Base-by-base conservation (phyloP, 2,888 invertebrate species). In the Ditylenchus weischeri region DNA sequence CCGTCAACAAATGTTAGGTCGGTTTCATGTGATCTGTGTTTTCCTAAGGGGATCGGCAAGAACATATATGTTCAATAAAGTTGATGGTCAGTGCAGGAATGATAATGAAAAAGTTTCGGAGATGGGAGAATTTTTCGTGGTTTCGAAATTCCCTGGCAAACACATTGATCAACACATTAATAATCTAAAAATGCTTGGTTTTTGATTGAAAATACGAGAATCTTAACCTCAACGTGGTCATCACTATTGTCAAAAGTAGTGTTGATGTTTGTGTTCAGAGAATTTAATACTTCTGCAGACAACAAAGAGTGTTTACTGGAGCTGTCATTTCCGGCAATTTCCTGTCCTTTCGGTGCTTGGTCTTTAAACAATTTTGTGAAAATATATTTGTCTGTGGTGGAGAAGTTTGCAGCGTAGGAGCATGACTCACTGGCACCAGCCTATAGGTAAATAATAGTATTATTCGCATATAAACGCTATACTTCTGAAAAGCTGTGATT, bases 401-500 rank as follows among this genome's bases (percentile, higher is more conserved):
- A 87, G 84, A 93, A 95, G n/a, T 91, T 89, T 50, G 92, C 90
- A 0, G 93, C 91, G 83, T 91, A 90, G 10, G 92, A 90, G 81
- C 92, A 90, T 76, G 92, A 92, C 83, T 94, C 91, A 57, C 93
- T 87, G 6, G 93, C 92, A 21, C 95, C 96, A 0, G 94, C 92
- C 43, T 43, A 43, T 6, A 43, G 11, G 2, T 15, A 43, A 15
- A 43, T 43, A 43, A 43, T 8, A 8, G 43, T 43, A 3, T 43
- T 43, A 29, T 29, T 29, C 5, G 29, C 29, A 29, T 29, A 2
- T 29, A 5, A 29, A 5, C 2, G 5, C 29, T 29, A 29, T 29
- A 29, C 5, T 29, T 5, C 3, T 5, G 2, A 29, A 29, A 29
- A 29, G 29, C 29, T 29, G 29, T 29, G 13, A 10, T 43, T 8